These are phyloP conservation scores for Tenebrio molitor DNA, from an alignment of 1,140 invertebrate genomes.

Conservation along the genomic window DNA sequence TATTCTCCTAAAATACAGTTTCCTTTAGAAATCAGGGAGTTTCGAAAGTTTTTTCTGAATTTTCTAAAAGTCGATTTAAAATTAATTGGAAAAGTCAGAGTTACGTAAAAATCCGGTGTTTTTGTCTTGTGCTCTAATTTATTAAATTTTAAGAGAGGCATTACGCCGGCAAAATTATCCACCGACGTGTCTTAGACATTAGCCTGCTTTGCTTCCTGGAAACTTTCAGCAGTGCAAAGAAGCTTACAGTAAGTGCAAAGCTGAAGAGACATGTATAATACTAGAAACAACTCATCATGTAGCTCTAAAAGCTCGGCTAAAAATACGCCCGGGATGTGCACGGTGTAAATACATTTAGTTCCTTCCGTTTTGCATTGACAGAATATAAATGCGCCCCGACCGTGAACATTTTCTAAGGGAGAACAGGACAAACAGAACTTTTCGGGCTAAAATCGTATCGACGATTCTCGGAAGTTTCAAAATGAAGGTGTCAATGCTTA, in stretches of 20 bases:
- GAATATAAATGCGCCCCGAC: conserved; percentile 24
- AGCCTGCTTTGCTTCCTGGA: conserved; percentile 13
- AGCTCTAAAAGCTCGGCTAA: conserved; percentile 36
- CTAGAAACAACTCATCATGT: conserved; percentile 42
- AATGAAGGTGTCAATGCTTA: conserved; percentile 47
- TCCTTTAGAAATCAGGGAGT: no score
- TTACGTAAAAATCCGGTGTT: neutral
- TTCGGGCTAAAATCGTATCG: conserved; percentile 11
- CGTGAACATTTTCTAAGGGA: conserved; percentile 6
- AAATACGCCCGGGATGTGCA: conserved; percentile 39
- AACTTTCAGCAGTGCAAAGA: conserved; percentile 35
- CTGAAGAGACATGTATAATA: conserved; percentile 35
- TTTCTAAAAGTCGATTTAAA: conserved; percentile 8
- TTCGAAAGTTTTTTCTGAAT: no score
- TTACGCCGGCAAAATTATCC: neutral
- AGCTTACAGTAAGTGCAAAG: conserved; percentile 43
- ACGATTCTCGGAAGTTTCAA: conserved; percentile 29
- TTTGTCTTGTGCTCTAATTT: neutral
- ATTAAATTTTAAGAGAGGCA: neutral
- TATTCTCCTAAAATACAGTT: no score
- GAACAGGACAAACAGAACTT: conserved; percentile 19
- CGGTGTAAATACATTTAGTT: conserved; percentile 39
- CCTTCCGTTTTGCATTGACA: conserved; percentile 40
- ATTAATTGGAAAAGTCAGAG: conserved; percentile 6
- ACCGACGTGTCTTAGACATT: conserved; percentile 25